Evolutionary conservation across 2,888 invertebrate genomes (phyloP), one percentile per base, ranked within the genome.

Genomic region (Sinopyrophorus schimmeli): DNA sequence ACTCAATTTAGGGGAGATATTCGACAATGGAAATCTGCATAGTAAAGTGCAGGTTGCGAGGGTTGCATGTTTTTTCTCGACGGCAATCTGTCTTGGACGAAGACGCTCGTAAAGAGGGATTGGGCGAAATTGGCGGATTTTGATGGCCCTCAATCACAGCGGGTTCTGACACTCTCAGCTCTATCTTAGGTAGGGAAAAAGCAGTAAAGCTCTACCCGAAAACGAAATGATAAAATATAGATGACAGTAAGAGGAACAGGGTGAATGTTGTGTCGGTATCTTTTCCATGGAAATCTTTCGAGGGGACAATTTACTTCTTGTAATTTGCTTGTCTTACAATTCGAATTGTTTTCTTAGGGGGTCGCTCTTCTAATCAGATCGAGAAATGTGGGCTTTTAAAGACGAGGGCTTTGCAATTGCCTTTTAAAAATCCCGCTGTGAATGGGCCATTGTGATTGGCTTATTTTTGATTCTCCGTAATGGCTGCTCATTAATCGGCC

Each of bases 121-220:
- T 58, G 62, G 57, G 53, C 42, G 63, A 65, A 67, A 67, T 68
- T 67, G 68, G 65, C 60, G 63, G 63, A 67, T 64, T 68, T 68
- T 65, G 69, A 68, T 67, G 64, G 67, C 63, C 60, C 67, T 68
- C 69, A 67, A 68, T 69, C 68, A 67, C 67, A 52, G 63, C 55
- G 55, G 54, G 55, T 52, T 40, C 57, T 54, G 60, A 63, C 60
- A 63, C 56, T 55, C 52, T 40, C 54, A 52, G 54, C 44, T 30
- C 52, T 43, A 34, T 41, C 38, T 34, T 20, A 46, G 28, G 44
- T 44, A 41, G 31, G 41, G 42, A 28, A 44, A 40, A 46, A 44
- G 50, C 31, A 40, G 28, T 50, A 44, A 50, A 50, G 32, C 43
- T 43, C 24, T 37, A 15, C 42, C 24, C 48, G 38, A 39, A 47